These are phyloP conservation scores for Noctua pronuba DNA, from an alignment of 2,888 invertebrate species.

Conservation along the genomic window DNA sequence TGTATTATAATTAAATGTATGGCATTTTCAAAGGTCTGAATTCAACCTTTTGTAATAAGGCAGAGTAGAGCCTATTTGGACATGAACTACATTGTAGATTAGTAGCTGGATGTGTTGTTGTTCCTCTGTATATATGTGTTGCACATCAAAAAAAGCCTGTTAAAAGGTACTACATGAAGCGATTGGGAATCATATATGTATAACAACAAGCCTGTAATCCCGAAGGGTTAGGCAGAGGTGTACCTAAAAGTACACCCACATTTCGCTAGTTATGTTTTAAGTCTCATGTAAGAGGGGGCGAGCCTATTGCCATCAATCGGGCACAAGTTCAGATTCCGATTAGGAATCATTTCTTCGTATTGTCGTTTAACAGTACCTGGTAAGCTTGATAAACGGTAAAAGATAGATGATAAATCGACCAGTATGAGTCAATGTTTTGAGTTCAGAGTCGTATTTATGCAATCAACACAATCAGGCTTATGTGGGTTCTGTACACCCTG, in stretches of 20 bases:
- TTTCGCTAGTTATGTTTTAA: not conserved
- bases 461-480: constrained; percentile 30
- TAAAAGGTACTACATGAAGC: not conserved
- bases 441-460: constrained; percentile 47
- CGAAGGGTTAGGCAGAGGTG: not conserved
- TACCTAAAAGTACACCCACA: not conserved
- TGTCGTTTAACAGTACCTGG: not conserved
- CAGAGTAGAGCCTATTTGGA: not conserved
- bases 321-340: not conserved
- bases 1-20: not conserved
- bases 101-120: not conserved
- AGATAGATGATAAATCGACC: not conserved
- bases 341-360: not conserved
- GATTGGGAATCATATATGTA: not conserved
- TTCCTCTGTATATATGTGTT: not conserved
- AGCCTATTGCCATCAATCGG: not conserved
- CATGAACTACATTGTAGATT: not conserved
- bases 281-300: not conserved
- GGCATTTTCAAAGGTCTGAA: not conserved
- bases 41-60: not conserved
- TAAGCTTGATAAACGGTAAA: not conserved
- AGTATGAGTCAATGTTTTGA: constrained; percentile 31
- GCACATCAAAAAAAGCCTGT: not conserved
- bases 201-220: not conserved
- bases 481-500: constrained; percentile 50